Conservation (phyloP, 1,140 invertebrate species). For the Protaetia brevitarsis region DNA sequence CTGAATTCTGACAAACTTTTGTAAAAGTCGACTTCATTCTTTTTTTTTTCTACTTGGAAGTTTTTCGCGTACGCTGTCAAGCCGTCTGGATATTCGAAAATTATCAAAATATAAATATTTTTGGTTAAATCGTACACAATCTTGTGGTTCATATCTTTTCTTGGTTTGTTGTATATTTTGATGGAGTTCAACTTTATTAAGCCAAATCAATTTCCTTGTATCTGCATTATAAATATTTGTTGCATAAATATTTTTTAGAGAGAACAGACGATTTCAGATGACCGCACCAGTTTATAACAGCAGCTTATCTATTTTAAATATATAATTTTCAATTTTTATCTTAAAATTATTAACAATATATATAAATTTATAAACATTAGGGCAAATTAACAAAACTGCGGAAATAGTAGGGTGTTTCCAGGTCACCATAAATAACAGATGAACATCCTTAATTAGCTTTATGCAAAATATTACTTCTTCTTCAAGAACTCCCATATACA, state of each 20-base stretch:
- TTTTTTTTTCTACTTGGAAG: slow-evolving; percentile 8
- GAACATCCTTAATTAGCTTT: too few species aligned
- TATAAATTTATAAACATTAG: too few species aligned
- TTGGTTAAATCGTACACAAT: not conserved
- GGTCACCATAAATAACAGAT: too few species aligned
- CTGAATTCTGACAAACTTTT: slow-evolving; percentile 3
- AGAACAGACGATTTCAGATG: too few species aligned
- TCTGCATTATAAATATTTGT: too few species aligned
- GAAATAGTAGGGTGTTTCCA: too few species aligned
- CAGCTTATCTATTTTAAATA: too few species aligned
- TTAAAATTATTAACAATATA: too few species aligned
- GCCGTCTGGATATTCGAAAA: not conserved
- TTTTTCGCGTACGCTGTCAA: not conserved
- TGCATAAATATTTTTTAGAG: too few species aligned
- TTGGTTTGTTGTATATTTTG: not conserved
- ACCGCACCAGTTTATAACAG: too few species aligned
- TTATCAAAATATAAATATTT: slow-evolving; percentile 6
- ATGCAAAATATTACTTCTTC: not conserved
- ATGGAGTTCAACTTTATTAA: not conserved
- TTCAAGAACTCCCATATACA: not conserved
- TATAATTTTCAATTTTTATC: too few species aligned
- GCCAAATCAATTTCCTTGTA: not conserved
- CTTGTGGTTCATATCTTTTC: not conserved
- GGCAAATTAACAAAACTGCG: too few species aligned
- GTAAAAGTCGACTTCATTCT: slow-evolving; percentile 1